Base-by-base conservation (phyloP, 2,797 vertebrate species). In the Brachyalestes nurse region DNA sequence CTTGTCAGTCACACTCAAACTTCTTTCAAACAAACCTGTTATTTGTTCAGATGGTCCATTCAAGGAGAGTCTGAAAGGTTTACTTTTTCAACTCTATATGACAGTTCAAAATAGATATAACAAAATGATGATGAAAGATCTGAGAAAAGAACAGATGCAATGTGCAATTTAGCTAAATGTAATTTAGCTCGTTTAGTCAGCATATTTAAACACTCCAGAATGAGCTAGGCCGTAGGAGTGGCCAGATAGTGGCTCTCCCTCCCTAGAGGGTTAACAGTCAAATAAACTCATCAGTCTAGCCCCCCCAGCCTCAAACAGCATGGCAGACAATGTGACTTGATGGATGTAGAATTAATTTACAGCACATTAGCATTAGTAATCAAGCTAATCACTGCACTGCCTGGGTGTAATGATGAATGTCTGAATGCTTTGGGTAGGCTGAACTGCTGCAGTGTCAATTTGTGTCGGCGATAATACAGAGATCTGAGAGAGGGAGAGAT, bases 361-460 rank as follows among this genome's bases (percentile, higher is more conserved):
- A 79, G 82, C 67, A 77, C 57, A 80, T 83, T 83, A 86, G 72
- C 76, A 73, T 83, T 74, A 73, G 76, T 79, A 83, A 84, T 83
- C 77, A 84, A 76, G 69, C 67, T 73, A 82, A 83, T 83, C 79
- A 64, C 40, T 40, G 57, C 53, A 51, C 72, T 82, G 77, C 55
- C 83, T 85, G 77, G 65, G 77, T 75, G 79, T 73, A 72, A 72
- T 79, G 69, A 82, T 73, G 73, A 81, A 80, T 60, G 70, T 77
- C 60, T 79, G 45, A 82, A 79, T 67, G 72, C 60, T 72, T 53
- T 58, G 60, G 67, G 75, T 28, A 71, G n/a, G 28, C 75, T 42
- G 61, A 75, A 65, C 75, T 71, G 49, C 58, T 71, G 57, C 72
- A 71, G 61, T 51, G 72, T 66, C 42, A 64, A 66, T 45, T 45